Conservation (phyloP, 2,888 invertebrate species). For the Drosophila austrosaltans region DNA sequence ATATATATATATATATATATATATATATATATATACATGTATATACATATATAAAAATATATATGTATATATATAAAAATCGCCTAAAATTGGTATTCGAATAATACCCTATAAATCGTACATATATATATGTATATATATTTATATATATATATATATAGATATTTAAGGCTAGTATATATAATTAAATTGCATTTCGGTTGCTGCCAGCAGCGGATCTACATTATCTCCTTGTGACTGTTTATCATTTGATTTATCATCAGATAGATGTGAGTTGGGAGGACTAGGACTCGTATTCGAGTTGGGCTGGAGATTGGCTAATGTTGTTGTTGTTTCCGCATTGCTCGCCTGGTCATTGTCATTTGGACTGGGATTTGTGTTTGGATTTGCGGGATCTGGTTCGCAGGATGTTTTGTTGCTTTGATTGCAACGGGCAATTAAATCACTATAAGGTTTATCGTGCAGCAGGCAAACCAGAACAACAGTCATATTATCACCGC, state of each 20-base stretch:
- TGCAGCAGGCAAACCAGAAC: constrained; percentile 91
- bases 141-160: constrained; percentile 12
- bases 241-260: constrained; percentile 26
- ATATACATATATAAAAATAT: not conserved
- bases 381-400: not conserved
- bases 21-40: too few species aligned
- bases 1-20: not conserved
- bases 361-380: constrained; percentile 2
- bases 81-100: constrained; percentile 9
- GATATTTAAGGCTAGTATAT: constrained; percentile 49
- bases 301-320: constrained; percentile 14
- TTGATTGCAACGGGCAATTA: constrained; percentile 79
- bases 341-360: constrained; percentile 8
- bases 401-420: constrained; percentile 30
- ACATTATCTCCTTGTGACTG: constrained; percentile 33
- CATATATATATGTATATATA: not conserved
- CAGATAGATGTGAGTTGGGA: not conserved
- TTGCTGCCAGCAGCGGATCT: constrained; percentile 59
- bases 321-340: constrained; percentile 13
- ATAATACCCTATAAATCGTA: constrained; percentile 18
- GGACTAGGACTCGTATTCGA: constrained; percentile 11
- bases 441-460: constrained; percentile 81
- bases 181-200: constrained; percentile 48
- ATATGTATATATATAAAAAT: not conserved
- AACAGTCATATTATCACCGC: constrained; percentile 99